A percentile compares a stretch with the other conserved stretches of the same genome.
phyloP scores from a whole-genome alignment of 2,113 vertebrate genomes.

The Diglossa brunneiventris region DNA sequence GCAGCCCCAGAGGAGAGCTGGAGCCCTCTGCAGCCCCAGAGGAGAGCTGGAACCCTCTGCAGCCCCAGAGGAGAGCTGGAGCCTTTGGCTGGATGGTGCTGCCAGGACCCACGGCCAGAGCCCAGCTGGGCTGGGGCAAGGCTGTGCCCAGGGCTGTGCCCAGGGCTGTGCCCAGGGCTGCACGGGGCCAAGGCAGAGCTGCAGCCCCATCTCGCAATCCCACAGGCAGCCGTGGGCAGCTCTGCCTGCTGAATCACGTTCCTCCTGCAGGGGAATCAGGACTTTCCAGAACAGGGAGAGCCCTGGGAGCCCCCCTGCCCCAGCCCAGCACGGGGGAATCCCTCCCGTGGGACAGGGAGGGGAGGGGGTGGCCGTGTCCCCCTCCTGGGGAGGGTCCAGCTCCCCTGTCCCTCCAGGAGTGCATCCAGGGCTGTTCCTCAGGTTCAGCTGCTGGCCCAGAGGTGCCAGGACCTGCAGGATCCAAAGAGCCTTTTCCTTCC shows the following conservation, averaged over 20 bases:
- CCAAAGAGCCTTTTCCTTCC: background rate
- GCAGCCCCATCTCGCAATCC: background rate
- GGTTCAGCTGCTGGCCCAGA: background rate
- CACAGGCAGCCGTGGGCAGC: background rate
- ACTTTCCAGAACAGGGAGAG: background rate
- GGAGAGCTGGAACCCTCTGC: background rate
- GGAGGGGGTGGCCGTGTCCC: background rate
- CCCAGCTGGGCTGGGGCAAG: background rate
- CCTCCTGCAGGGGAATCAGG: background rate
- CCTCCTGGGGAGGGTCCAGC: accelerated
- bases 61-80: background rate
- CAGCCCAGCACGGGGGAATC: background rate
- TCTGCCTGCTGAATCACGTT: background rate
- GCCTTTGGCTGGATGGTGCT: accelerated
- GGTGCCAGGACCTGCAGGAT: background rate
- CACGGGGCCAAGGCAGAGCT: accelerated
- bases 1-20: no score
- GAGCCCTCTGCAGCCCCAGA: no score
- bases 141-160: background rate
- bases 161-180: background rate
- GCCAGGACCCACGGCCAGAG: accelerated
- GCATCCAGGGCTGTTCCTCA: background rate
- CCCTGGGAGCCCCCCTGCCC: background rate
- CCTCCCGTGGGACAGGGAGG: accelerated
- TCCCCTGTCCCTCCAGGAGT: accelerated